Percentiles rank a stretch among this genome's conserved stretches.
These are phyloP conservation scores for Lophura nycthemera DNA, from an alignment of 2,113 vertebrate genomes.

Conservation along the genomic window DNA sequence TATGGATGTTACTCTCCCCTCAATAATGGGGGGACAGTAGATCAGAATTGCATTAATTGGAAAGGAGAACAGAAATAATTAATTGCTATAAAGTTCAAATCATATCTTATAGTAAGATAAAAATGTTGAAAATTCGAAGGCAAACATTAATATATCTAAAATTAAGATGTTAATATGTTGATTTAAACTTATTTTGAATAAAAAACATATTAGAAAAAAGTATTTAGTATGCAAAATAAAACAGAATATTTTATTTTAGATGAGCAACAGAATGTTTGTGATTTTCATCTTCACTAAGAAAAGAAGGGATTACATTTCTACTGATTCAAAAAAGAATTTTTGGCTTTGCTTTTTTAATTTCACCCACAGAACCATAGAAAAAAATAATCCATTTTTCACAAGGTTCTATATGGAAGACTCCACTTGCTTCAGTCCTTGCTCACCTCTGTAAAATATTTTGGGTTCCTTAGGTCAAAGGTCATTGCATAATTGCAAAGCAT, in stretches of 20 bases:
- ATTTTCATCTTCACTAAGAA: neutral
- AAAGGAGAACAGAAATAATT: neutral
- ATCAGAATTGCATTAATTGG: neutral
- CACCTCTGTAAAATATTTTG: constrained; percentile 27
- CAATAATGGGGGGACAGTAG: neutral
- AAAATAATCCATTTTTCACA: neutral
- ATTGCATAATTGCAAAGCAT: constrained; percentile 34
- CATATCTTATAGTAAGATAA: neutral
- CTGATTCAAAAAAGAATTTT: neutral
- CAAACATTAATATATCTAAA: neutral
- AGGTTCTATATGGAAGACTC: neutral
- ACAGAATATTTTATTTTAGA: neutral
- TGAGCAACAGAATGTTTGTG: neutral
- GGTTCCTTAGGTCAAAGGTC: constrained; percentile 5
- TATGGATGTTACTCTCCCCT: too few relatives aligned
- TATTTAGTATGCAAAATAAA: neutral
- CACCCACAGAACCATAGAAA: neutral
- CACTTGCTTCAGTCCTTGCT: neutral
- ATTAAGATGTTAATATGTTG: neutral
- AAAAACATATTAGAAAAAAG: neutral
- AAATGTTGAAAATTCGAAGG: neutral
- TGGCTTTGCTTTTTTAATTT: neutral
- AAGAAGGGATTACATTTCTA: neutral
- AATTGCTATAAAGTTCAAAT: neutral
- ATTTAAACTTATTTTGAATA: neutral